Evolutionary conservation across 2,797 vertebrate species (phyloP).

Genomic region (Labeo calbasu): DNA sequence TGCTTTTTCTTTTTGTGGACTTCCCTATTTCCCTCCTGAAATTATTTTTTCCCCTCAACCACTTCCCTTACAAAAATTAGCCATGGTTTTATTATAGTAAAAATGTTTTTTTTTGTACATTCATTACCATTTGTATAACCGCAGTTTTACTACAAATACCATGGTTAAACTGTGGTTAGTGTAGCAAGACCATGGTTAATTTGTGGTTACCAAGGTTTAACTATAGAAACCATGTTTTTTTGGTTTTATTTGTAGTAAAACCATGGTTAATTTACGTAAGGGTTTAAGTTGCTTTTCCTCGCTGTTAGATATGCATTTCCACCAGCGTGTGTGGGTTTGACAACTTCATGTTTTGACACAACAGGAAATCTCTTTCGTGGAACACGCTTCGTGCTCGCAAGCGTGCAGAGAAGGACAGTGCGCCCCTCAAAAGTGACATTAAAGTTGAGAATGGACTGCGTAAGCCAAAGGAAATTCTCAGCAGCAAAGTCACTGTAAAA

Average conservation of each 20-base stretch:
- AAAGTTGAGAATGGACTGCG: conserved; percentile 82
- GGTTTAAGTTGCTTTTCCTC: conserved; percentile 2
- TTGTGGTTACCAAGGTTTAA: too few relatives aligned
- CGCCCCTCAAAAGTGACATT: conserved; percentile 82
- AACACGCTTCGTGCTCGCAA: conserved; percentile 98
- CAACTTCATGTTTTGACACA: conserved; percentile 88
- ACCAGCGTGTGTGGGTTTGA: conserved; percentile 72
- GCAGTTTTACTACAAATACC: too few relatives aligned
- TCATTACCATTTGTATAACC: too few relatives aligned
- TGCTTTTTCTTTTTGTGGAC: background rate
- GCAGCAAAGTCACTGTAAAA: conserved; percentile 89
- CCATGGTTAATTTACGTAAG: too few relatives aligned
- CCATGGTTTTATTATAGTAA: too few relatives aligned
- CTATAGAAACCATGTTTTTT: too few relatives aligned
- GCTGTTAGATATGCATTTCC: conserved; percentile 50
- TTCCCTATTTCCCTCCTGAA: background rate
- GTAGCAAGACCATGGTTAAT: too few relatives aligned
- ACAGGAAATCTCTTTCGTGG: conserved; percentile 99
- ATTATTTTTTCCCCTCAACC: background rate
- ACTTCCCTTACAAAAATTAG: background rate
- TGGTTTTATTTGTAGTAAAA: too few relatives aligned
- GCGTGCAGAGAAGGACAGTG: conserved; percentile 89
- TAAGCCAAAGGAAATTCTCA: conserved; percentile 91
- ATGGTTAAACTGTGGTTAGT: too few relatives aligned
- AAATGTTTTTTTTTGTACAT: too few relatives aligned